Percentiles rank a stretch among this genome's conserved stretches.
Evolutionary conservation across 2,888 invertebrate genomes (phyloP).

Genomic region (Microctonus hyperodae): DNA sequence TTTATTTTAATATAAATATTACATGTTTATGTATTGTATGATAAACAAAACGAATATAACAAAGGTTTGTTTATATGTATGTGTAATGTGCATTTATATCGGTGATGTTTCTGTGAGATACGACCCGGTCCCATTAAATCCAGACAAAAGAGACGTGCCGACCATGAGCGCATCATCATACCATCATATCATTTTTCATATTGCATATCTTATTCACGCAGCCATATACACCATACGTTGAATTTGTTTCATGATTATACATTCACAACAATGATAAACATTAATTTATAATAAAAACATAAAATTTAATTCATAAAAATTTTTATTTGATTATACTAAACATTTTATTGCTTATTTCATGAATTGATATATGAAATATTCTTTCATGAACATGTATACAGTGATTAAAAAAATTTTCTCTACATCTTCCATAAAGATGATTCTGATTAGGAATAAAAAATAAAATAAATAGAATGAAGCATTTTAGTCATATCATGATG

Average conservation of each 20-base stretch:
- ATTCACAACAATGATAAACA: neutral
- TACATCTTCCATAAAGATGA: slow-evolving; percentile 8
- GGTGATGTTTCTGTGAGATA: slow-evolving; percentile 27
- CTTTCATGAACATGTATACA: neutral
- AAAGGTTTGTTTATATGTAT: neutral
- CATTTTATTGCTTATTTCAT: neutral
- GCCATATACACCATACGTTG: neutral
- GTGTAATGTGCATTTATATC: slow-evolving; percentile 13
- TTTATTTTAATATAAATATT: neutral
- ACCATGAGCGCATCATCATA: neutral
- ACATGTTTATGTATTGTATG: neutral
- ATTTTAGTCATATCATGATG: neutral
- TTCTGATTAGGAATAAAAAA: neutral
- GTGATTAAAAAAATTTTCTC: slow-evolving; percentile 6
- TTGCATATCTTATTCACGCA: neutral
- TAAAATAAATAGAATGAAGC: neutral
- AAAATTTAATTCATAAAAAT: neutral
- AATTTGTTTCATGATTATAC: neutral
- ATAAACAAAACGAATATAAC: neutral
- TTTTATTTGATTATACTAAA: neutral
- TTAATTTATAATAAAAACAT: neutral
- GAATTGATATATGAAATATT: too few species aligned
- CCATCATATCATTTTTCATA: neutral
- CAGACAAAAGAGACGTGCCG: slow-evolving; percentile 23
- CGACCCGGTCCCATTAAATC: slow-evolving; percentile 20